Conservation (phyloP, 2,888 invertebrate genomes). For the Troides helena region DNA sequence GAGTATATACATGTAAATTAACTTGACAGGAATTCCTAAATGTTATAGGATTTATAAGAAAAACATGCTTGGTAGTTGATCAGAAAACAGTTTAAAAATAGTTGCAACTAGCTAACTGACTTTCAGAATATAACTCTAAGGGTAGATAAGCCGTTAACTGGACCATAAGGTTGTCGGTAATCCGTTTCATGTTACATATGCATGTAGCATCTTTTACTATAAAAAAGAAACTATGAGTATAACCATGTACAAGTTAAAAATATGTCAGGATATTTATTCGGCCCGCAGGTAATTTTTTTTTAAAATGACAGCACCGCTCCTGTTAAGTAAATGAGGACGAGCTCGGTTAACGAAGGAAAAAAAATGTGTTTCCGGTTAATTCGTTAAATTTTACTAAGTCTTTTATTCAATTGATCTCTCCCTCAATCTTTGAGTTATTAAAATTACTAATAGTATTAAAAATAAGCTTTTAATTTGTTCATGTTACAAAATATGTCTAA, state of each 20-base stretch:
- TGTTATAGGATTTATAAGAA: not conserved
- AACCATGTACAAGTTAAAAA: not conserved
- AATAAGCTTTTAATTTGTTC: too few relatives aligned
- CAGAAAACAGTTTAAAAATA: not conserved
- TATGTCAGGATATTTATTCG: not conserved
- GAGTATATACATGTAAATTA: too few relatives aligned
- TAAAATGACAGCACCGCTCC: too few relatives aligned
- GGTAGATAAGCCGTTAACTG: conserved; percentile 4
- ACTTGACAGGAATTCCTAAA: too few relatives aligned
- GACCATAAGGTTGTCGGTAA: conserved; percentile 13
- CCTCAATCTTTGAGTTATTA: too few relatives aligned
- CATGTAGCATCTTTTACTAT: conserved; percentile 12
- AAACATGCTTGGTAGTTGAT: not conserved
- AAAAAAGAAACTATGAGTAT: not conserved
- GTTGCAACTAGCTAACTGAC: not conserved
- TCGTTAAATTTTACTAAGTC: too few relatives aligned
- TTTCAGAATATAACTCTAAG: not conserved
- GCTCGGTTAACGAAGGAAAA: too few relatives aligned
- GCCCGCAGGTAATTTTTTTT: not conserved
- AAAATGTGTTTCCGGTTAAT: too few relatives aligned
- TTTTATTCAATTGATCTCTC: too few relatives aligned
- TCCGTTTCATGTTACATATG: conserved; percentile 15
- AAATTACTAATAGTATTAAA: too few relatives aligned
- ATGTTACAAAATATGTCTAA: too few relatives aligned
- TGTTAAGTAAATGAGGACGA: too few relatives aligned